These are phyloP conservation scores for Embidobia sp. DNA, from an alignment of 2,888 invertebrate species.

Conservation along the genomic window DNA sequence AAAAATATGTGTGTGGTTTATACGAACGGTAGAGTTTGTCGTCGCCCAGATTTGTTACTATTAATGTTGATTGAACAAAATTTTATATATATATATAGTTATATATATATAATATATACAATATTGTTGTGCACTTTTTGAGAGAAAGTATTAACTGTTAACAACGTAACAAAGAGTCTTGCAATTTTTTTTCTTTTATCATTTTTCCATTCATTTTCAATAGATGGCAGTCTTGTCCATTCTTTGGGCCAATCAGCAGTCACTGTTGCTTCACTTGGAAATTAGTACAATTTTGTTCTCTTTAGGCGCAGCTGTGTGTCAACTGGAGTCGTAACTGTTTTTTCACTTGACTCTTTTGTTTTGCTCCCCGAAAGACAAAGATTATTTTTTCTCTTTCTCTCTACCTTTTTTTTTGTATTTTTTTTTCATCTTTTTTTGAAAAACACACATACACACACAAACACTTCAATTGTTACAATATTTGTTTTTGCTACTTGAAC, in stretches of 20 bases:
- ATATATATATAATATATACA: too few relatives aligned
- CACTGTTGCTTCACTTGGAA: slow-evolving; percentile 76
- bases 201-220: slow-evolving; percentile 65
- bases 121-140: slow-evolving; percentile 4
- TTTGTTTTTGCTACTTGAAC: slow-evolving; percentile 17
- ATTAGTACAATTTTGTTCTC: slow-evolving; percentile 74
- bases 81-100: too few relatives aligned
- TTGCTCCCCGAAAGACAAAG: slow-evolving; percentile 42
- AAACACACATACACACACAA: slow-evolving; percentile 35
- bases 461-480: slow-evolving; percentile 38
- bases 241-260: slow-evolving; percentile 79
- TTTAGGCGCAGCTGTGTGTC: slow-evolving; percentile 80
- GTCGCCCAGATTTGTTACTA: too few relatives aligned
- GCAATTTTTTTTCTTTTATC: slow-evolving; percentile 49
- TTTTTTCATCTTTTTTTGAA: slow-evolving; percentile 14
- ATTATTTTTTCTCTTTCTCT: slow-evolving; percentile 54
- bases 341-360: slow-evolving; percentile 61
- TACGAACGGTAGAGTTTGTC: too few relatives aligned
- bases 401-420: slow-evolving; percentile 48
- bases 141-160: slow-evolving; percentile 52
- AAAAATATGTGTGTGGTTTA: too few relatives aligned
- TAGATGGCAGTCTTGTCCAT: slow-evolving; percentile 79
- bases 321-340: slow-evolving; percentile 79
- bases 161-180: too few relatives aligned
- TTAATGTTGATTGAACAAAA: too few relatives aligned